Evolutionary conservation across 2,113 vertebrate species (phyloP), one percentile per base, ranked within the genome.

Genomic region (Trogon surrucura): DNA sequence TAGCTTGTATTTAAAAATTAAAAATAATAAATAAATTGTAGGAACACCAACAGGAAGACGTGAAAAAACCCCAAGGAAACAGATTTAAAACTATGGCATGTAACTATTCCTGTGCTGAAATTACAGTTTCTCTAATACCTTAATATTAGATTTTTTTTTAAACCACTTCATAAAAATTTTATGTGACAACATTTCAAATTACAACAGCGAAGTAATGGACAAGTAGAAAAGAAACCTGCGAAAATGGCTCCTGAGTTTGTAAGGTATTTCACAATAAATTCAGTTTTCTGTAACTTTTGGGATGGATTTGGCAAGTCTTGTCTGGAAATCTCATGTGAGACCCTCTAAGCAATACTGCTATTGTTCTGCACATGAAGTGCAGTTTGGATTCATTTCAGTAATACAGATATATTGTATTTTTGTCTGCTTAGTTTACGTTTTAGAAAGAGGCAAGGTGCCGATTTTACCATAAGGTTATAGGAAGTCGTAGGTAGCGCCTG

Each of bases 351-450:
- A 78, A 71, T 69, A 32, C 73, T 64, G 48, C 73, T 84, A 79
- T 69, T 60, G 41, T 61, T 67, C 83, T 83, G 67, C 88, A 47
- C 17, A 19, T 71, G 81, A 56, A 20, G 80, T 9, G 60, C 56
- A 3, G 19, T 89, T 88, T 44, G 74, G 80, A 75, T 38, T 44
- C 20, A 75, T 85, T 83, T 92, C 92, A 64, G 93, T 95, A 81
- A 78, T 36, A 36, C 36, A 88, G 74, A 87, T 94, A 78, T 85
- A 64, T 92, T 84, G 77, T 83, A 90, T 88, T 97, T 95, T 77
- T 86, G 69, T 88, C 92, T 92, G 94, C 91, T 58, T 6, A 95
- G 64, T 92, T 94, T 85, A 80, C 57, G 44, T 88, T 92, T 84
- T 48, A 57, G 93, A 91, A 97, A 91, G 92, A 50, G 74, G 86